These are phyloP conservation scores for Actenoides hombroni DNA, from an alignment of 2,113 vertebrate species.

Conservation along the genomic window DNA sequence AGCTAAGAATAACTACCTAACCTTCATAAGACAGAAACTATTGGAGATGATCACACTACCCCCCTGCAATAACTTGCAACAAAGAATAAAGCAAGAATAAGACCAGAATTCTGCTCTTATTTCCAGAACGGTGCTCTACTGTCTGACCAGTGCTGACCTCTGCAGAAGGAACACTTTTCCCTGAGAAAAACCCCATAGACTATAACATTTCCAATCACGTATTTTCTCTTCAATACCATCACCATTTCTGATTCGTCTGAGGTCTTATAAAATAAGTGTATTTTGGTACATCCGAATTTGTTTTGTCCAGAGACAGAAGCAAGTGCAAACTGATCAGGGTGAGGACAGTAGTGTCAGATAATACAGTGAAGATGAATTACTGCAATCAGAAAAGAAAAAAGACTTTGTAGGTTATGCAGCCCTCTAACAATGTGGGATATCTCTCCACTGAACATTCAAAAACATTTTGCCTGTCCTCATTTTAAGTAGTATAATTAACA, in stretches of 20 bases:
- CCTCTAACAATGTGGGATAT: not conserved
- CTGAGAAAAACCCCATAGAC: not conserved
- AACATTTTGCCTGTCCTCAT: not conserved
- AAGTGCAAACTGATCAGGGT: not conserved
- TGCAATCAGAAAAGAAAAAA: not conserved
- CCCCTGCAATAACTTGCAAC: not conserved
- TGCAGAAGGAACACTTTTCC: not conserved
- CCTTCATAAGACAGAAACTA: not conserved
- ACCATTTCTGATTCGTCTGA: not conserved
- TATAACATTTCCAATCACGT: not conserved
- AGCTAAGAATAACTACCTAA: not conserved
- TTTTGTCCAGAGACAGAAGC: not conserved
- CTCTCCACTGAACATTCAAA: not conserved
- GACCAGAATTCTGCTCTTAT: not conserved
- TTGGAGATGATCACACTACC: not conserved
- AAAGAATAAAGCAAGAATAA: not conserved
- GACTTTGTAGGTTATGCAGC: not conserved
- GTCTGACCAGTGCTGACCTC: not conserved
- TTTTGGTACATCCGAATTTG: not conserved
- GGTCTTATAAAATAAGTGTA: not conserved
- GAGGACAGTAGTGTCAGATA: not conserved
- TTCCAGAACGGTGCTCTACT: not conserved
- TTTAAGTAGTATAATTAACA: not conserved
- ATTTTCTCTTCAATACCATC: not conserved
- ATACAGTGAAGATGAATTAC: not conserved